Conservation (phyloP, 2,113 vertebrate genomes). For the Mobula birostris region DNA sequence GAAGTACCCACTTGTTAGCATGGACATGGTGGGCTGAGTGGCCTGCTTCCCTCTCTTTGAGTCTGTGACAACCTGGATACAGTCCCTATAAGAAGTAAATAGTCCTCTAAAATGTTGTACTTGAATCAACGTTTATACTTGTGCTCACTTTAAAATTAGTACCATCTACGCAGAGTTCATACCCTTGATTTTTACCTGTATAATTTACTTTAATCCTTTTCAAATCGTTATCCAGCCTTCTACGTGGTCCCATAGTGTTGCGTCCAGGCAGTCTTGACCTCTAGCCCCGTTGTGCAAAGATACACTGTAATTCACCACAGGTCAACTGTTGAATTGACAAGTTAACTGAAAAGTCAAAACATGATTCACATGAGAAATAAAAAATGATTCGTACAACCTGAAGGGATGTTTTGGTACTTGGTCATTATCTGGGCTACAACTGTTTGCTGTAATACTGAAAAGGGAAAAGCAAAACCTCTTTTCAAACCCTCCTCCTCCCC, state of each 20-base stretch:
- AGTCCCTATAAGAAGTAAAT: neutral
- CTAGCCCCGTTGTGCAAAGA: neutral
- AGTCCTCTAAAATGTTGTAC: neutral
- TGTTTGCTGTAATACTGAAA: neutral
- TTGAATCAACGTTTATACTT: too few species aligned
- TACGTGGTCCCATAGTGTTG: neutral
- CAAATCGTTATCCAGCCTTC: neutral
- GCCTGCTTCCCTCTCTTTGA: too few species aligned
- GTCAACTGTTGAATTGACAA: neutral
- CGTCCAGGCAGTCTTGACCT: neutral
- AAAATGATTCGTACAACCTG: neutral
- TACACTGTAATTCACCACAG: neutral
- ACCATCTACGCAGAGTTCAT: neutral
- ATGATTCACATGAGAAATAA: neutral
- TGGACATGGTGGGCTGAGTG: too few species aligned
- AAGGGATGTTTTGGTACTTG: neutral
- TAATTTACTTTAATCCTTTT: neutral
- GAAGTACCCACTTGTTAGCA: too few species aligned
- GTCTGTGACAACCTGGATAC: neutral
- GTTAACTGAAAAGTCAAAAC: neutral
- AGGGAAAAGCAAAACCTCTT: neutral
- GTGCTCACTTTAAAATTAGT: too few species aligned
- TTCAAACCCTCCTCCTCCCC: neutral
- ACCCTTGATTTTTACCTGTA: neutral
- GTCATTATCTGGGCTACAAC: neutral